Evolutionary conservation across 2,113 vertebrate species (phyloP), one percentile per base, ranked within the genome.

Genomic region (Galbula dea): DNA sequence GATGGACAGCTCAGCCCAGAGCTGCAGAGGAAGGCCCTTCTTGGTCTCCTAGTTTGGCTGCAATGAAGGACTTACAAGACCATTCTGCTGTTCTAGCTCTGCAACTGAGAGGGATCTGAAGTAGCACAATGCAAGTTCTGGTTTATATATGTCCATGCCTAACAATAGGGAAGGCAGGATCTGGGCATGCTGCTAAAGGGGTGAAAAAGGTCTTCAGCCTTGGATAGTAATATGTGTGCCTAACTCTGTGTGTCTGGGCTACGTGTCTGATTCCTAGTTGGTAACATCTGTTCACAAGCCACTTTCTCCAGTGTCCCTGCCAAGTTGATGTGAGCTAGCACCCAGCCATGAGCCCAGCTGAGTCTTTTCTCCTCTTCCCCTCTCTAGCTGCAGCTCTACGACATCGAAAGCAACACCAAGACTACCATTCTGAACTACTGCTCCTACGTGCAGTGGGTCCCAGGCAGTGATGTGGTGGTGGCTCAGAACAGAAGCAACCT

Each of bases 381-480:
- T 39, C 75, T 88, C 23, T 75, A 99, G 99, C 86, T 99, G 93
- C 98, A 99, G n/a, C 98, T 99, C 19, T 99, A 98, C 10, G 98
- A 99, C 94, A 97, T 99, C 6, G 97, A 98, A 75, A 97, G 95
- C 27, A 92, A 96, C 29, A 83, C 96, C 45, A 99, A 99, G 97
- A 98, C 96, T 7, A 98, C 98, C 13, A 95, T 99, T 86, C 95
- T 99, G 96, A 98, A 97, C 94, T 99, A 98, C 72, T 99, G 99
- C 97, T 98, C 99, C 68, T 99, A 99, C 1, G 99, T 99, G 79
- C 99, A 99, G 88, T 99, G 99, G 99, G 99, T 99, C 7, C 99
- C 99, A 0, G 98, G 98, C 94, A 99, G 99, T 5, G 99, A 99
- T 1, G 99, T 99, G 86, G 98, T 99, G 67, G 98, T 99, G 20